Evolutionary conservation across 1,140 invertebrate species (phyloP).

Genomic region (Nixonia krombeini): DNA sequence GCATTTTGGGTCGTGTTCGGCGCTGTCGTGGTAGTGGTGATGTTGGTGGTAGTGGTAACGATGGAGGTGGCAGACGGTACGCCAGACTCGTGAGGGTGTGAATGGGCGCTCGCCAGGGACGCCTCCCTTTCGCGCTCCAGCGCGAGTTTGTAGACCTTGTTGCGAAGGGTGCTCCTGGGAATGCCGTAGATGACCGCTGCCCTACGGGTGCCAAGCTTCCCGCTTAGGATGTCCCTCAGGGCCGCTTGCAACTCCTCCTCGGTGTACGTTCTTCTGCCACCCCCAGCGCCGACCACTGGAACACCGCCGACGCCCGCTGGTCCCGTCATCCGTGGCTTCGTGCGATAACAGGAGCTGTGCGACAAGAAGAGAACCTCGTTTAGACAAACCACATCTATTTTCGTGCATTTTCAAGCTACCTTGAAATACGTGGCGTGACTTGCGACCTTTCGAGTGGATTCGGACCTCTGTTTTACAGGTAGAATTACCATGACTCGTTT

Average conservation of each 20-base stretch:
- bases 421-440: too few relatives aligned
- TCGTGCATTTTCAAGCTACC: too few relatives aligned
- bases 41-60: conserved; percentile 46
- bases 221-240: conserved; percentile 91
- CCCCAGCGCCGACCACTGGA: conserved; percentile 71
- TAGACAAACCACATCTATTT: neutral
- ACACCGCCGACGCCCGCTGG: conserved; percentile 60
- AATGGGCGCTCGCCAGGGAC: conserved; percentile 69
- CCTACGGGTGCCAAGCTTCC: conserved; percentile 90
- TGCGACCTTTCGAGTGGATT: too few relatives aligned
- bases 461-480: too few relatives aligned
- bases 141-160: conserved; percentile 93
- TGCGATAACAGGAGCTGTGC: conserved; percentile 72
- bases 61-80: conserved; percentile 57
- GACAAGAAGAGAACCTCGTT: conserved; percentile 17
- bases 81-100: conserved; percentile 59
- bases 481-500: too few relatives aligned
- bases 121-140: conserved; percentile 78
- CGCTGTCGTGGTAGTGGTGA: conserved; percentile 47
- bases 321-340: conserved; percentile 73
- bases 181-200: conserved; percentile 96
- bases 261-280: conserved; percentile 84
- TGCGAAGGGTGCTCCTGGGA: conserved; percentile 93
- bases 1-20: conserved; percentile 67
- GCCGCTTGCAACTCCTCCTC: conserved; percentile 93